A percentile compares a stretch with the other conserved stretches of the same genome.
Evolutionary conservation across 2,113 vertebrate species (phyloP).

Genomic region (Microtus oregoni): DNA sequence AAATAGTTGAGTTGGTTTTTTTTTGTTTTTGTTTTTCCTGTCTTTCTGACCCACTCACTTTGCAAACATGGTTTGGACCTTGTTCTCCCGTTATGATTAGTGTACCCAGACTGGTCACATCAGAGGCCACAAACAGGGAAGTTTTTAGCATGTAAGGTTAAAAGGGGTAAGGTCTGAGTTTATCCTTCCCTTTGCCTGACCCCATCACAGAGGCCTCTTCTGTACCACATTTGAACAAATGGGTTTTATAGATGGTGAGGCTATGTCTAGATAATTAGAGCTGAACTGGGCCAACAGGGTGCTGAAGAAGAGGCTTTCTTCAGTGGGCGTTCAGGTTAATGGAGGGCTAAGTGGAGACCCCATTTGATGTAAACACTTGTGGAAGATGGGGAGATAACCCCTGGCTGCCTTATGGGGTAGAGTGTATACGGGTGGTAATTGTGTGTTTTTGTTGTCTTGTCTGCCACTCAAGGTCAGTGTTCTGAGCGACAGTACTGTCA

Average conservation of each 20-base stretch:
- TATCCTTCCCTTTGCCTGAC: not conserved
- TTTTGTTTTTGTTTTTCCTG: not conserved
- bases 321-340: slow-evolving; percentile 66
- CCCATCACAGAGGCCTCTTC: not conserved
- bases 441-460: not conserved
- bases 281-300: not conserved
- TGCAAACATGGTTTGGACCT: not conserved
- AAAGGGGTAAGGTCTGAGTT: not conserved
- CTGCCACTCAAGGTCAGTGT: not conserved
- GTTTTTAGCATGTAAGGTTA: not conserved
- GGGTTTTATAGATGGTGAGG: not conserved
- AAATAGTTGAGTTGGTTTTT: not conserved
- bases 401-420: not conserved
- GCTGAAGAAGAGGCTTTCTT: not conserved
- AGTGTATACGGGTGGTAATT: not conserved
- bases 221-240: not conserved
- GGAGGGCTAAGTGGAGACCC: slow-evolving; percentile 40
- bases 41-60: not conserved
- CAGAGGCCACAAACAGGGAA: not conserved
- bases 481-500: not conserved
- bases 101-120: accelerated
- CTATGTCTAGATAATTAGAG: slow-evolving; percentile 13
- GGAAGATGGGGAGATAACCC: not conserved
- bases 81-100: not conserved
- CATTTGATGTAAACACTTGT: slow-evolving; percentile 11